Base-by-base conservation (phyloP, 2,888 invertebrate genomes). In the Dicyrtomina minuta region DNA sequence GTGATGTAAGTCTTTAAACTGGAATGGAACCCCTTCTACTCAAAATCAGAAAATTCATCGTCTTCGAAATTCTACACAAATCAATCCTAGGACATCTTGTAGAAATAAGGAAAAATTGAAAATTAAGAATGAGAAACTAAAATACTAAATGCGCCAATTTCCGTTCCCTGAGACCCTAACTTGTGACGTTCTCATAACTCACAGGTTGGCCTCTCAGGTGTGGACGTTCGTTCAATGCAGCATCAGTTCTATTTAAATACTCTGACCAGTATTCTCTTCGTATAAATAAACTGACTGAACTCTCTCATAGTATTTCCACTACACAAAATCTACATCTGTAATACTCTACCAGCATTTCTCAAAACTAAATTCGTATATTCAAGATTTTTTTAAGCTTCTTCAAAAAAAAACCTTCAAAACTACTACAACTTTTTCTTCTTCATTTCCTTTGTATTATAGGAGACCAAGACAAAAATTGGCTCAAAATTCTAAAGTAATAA, bases 161-260 rank as follows among this genome's bases (percentile, higher is more conserved):
- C 87, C 86, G 84, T 86, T 88, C 88, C 88, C 88, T 88, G 88
- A 88, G 88, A 88, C 88, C 88, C 87, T 88, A 88, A 87, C 87
- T 88, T 88, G 88, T 88, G 88, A 88, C 85, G 86, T 85, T 84
- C 83, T 80, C 81, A 83, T 85, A 33, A 69, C 85, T 87, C 88
- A 87, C 88, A 87, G 87, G 87, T 85, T 87, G 87, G 87, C 84
- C 84, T 87, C 87, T 87, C 87, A 86, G 88, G 87, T 86, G 86
- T 86, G 86, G 87, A 86, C 85, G 85, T 83, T 84, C 80, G 83
- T 71, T 73, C 59, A 65, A 71, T 71, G 55, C 59, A 55, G 2
- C 44, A 22, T 58, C 39, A 60, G 43, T 44, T 64, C 33, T n/a
- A 64, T 60, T 51, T 55, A 60, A 55, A 22, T n/a, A 24, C 27